A percentile compares a stretch with the other conserved stretches of the same genome.
These are phyloP conservation scores for Pseudanteris insignis DNA, from an alignment of 2,888 invertebrate genomes.

Conservation along the genomic window DNA sequence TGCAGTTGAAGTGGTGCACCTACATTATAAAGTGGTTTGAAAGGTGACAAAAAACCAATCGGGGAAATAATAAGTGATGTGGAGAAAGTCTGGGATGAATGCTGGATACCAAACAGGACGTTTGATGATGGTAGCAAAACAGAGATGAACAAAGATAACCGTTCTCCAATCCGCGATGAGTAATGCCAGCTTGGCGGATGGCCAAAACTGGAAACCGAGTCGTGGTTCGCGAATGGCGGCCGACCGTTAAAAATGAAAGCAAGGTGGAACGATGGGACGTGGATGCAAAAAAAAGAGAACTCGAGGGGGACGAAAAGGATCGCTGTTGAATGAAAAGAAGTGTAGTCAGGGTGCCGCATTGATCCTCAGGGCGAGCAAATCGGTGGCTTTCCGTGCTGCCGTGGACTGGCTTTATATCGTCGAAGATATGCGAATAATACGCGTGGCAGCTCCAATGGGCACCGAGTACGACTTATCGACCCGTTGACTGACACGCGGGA, in stretches of 20 bases:
- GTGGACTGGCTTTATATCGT: constrained; percentile 29
- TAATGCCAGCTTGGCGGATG: constrained; percentile 48
- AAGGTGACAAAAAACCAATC: no score
- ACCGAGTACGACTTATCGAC: constrained; percentile 38
- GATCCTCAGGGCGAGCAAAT: constrained; percentile 48
- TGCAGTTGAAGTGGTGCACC: no score
- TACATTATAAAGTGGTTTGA: no score
- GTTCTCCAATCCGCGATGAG: constrained; percentile 41
- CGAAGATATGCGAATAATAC: constrained; percentile 43
- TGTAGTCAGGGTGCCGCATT: constrained; percentile 23
- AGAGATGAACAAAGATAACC: no score
- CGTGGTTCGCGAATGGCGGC: constrained; percentile 47
- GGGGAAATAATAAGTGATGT: no score
- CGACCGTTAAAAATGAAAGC: constrained; percentile 58
- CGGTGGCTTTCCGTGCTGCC: constrained; percentile 44
- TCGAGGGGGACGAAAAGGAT: constrained; percentile 7
- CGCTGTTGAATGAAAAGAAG: constrained; percentile 20
- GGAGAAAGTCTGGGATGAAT: no score
- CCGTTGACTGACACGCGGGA: constrained; percentile 45
- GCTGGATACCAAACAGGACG: no score
- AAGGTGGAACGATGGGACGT: constrained; percentile 12
- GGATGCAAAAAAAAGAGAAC: background rate
- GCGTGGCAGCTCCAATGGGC: constrained; percentile 29
- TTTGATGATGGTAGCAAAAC: no score
- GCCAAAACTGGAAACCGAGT: constrained; percentile 54